Percentiles rank a stretch among this genome's conserved stretches.
Evolutionary conservation across 2,113 vertebrate genomes (phyloP).

Genomic region (Hemibagrus wyckioides): DNA sequence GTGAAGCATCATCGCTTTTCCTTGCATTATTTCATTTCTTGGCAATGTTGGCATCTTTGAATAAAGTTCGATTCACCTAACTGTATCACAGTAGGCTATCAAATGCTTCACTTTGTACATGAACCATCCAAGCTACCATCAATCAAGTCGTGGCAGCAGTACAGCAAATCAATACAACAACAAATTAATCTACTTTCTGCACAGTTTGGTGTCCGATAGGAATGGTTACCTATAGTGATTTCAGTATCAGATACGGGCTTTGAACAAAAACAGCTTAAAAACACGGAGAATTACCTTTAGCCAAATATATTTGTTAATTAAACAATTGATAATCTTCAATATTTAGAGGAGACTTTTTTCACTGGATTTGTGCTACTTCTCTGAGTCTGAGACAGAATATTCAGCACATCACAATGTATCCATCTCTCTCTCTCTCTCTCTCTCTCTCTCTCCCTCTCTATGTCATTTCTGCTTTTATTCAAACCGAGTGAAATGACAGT

Average conservation of each 20-base stretch:
- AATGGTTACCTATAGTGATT: not conserved
- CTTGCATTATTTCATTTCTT: not conserved
- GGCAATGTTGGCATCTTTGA: not conserved
- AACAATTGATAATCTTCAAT: not conserved
- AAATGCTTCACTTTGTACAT: not conserved
- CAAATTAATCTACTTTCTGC: not conserved
- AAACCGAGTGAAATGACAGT: not conserved
- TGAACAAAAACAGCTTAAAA: not conserved
- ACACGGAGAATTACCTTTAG: not conserved
- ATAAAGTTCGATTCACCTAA: not conserved
- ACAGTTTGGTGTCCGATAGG: not conserved
- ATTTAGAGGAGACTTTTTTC: not conserved
- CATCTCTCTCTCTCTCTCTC: not conserved
- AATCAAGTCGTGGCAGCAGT: not conserved
- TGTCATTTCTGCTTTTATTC: slow-evolving; percentile 6
- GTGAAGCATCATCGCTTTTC: not conserved
- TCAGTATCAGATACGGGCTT: not conserved
- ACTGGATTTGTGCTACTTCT: not conserved
- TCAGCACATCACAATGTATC: slow-evolving; percentile 13
- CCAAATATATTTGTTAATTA: not conserved
- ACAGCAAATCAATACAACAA: slow-evolving; percentile 1
- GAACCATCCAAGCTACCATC: not conserved
- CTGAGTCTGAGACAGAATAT: slow-evolving; percentile 2
- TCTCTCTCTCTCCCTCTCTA: not conserved
- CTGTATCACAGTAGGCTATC: not conserved